Percentiles rank a stretch among this genome's conserved stretches.
These are phyloP conservation scores for Corydoras sp. DNA, from an alignment of 2,113 vertebrate species.

Conservation along the genomic window DNA sequence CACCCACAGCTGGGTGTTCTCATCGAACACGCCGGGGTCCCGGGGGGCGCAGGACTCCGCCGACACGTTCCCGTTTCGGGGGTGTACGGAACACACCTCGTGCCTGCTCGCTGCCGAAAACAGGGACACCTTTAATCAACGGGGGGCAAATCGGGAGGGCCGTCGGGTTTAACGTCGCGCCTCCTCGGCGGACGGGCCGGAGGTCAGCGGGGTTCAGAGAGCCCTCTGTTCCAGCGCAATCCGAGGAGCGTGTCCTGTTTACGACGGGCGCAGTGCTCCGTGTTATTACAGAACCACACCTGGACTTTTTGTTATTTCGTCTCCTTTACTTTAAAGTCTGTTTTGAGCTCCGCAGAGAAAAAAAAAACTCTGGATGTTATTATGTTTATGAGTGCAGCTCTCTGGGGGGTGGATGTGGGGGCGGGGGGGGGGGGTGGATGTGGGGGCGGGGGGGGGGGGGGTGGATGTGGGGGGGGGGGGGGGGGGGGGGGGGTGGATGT, in stretches of 20 bases:
- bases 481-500: too few species aligned
- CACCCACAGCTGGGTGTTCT: slow-evolving; percentile 76
- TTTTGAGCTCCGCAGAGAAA: slow-evolving; percentile 3
- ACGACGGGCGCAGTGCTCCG: slow-evolving; percentile 4
- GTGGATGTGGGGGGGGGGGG: too few species aligned
- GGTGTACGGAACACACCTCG: slow-evolving; percentile 53
- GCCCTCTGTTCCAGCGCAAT: slow-evolving; percentile 4
- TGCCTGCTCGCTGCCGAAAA: slow-evolving; percentile 46
- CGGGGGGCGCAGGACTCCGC: slow-evolving; percentile 42
- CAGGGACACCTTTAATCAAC: slow-evolving; percentile 2
- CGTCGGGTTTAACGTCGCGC: too few species aligned
- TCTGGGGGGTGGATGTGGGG: neutral
- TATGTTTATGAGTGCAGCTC: slow-evolving; percentile 3
- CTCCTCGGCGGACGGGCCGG: neutral
- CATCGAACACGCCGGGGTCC: slow-evolving; percentile 50
- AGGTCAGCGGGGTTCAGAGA: slow-evolving; percentile 8
- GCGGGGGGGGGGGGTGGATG: too few species aligned
- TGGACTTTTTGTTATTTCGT: slow-evolving; percentile 10
- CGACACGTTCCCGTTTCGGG: slow-evolving; percentile 41
- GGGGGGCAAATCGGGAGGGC: neutral
- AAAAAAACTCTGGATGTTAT: neutral
- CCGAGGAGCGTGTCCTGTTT: slow-evolving; percentile 21
- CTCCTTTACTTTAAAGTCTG: slow-evolving; percentile 21
- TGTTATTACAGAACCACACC: slow-evolving; percentile 28
- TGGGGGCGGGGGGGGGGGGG: neutral